Evolutionary conservation across 2,888 invertebrate species (phyloP).

Genomic region (Philereme vetulata): DNA sequence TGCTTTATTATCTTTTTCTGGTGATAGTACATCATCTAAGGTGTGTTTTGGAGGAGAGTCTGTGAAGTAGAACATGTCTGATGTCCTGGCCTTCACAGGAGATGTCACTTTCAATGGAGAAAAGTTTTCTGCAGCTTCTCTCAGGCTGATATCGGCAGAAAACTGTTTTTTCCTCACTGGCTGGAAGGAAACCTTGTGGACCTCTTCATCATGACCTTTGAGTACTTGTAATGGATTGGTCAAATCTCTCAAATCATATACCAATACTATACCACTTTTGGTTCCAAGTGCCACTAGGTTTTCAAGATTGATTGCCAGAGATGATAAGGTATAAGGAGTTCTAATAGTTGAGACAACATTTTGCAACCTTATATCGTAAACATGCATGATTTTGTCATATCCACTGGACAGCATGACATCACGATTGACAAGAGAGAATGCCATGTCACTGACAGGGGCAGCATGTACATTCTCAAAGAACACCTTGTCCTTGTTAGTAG

Average conservation of each 20-base stretch:
- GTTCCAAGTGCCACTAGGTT: slow-evolving; percentile 82
- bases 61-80: slow-evolving; percentile 70
- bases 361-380: slow-evolving; percentile 81
- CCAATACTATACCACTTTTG: slow-evolving; percentile 78
- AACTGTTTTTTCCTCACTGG: slow-evolving; percentile 60
- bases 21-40: slow-evolving; percentile 46
- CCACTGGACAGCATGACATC: slow-evolving; percentile 83
- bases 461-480: slow-evolving; percentile 80
- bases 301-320: slow-evolving; percentile 70
- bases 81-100: slow-evolving; percentile 58
- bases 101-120: slow-evolving; percentile 55
- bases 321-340: slow-evolving; percentile 68
- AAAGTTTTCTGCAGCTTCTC: slow-evolving; percentile 63
- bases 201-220: slow-evolving; percentile 77
- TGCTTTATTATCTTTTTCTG: slow-evolving; percentile 57
- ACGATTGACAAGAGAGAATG: slow-evolving; percentile 81
- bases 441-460: slow-evolving; percentile 83
- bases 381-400: slow-evolving; percentile 81
- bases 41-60: slow-evolving; percentile 64
- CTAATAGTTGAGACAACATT: slow-evolving; percentile 72
- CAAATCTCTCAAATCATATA: slow-evolving; percentile 83
- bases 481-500: slow-evolving; percentile 74
- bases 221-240: slow-evolving; percentile 72
- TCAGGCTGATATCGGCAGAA: slow-evolving; percentile 69
- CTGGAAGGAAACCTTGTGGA: slow-evolving; percentile 77